Evolutionary conservation across 2,113 vertebrate genomes (phyloP).

Genomic region (Ellobius talpinus): DNA sequence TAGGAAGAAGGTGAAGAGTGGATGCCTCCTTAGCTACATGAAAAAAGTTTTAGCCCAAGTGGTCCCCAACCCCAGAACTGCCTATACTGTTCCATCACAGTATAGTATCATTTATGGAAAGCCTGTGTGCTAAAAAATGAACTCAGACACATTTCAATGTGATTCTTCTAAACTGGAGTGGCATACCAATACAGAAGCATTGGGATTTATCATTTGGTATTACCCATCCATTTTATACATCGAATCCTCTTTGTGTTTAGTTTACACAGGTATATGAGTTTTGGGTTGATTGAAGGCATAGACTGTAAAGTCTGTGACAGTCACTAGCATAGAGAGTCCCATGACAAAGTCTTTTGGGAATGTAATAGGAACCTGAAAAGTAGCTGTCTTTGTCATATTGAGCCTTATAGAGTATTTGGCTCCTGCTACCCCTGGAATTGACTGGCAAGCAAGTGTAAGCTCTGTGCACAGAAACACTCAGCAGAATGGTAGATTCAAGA

Average conservation of each 20-base stretch:
- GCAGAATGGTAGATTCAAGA: neutral
- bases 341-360: neutral
- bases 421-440: neutral
- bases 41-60: neutral
- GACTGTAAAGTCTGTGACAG: neutral
- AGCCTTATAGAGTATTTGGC: neutral
- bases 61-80: neutral
- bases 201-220: neutral
- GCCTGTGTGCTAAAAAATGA: neutral
- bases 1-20: neutral
- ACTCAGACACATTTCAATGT: neutral
- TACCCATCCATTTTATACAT: neutral
- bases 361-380: neutral
- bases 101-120: neutral
- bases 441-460: neutral
- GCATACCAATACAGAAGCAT: fast-evolving
- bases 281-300: neutral
- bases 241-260: neutral
- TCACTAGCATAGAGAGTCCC: fast-evolving
- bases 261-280: neutral
- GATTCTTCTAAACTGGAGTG: neutral
- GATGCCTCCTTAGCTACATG: neutral
- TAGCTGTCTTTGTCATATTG: neutral
- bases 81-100: neutral
- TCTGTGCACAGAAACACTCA: too few species aligned